phyloP scores from a whole-genome alignment of 2,113 vertebrate genomes.

The Zootoca vivipara region DNA sequence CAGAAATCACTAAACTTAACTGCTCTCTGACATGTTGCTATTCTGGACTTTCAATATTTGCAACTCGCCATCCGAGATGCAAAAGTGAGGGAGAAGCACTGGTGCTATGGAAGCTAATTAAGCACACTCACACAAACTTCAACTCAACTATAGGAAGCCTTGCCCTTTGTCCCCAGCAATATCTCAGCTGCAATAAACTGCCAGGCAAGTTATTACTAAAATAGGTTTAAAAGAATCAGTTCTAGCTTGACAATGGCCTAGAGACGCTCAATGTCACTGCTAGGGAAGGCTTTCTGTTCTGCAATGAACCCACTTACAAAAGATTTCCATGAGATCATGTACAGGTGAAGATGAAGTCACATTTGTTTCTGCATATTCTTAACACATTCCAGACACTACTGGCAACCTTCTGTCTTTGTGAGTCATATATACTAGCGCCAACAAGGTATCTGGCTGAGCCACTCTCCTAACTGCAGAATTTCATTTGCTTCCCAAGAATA shows the following conservation, averaged over 20 bases:
- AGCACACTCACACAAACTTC: background rate
- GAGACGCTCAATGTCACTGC: background rate
- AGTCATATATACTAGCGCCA: no score
- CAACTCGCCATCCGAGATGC: background rate
- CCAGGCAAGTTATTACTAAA: background rate
- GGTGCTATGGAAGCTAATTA: background rate
- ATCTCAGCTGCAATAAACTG: background rate
- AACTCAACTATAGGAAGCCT: background rate
- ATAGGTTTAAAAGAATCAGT: no score
- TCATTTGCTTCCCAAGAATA: background rate
- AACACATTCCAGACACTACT: background rate
- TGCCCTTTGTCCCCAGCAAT: background rate
- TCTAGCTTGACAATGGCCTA: background rate
- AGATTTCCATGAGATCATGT: background rate
- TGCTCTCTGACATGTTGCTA: background rate
- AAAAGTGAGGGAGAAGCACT: background rate
- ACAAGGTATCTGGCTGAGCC: background rate
- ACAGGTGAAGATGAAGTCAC: background rate
- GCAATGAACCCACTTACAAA: background rate
- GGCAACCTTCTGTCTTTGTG: no score
- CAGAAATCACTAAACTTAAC: background rate
- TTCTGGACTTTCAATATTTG: background rate
- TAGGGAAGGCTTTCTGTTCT: background rate
- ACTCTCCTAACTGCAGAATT: background rate
- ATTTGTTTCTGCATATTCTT: background rate